phyloP scores from a whole-genome alignment of 2,797 vertebrate genomes.

The Cirrhinus mrigala region DNA sequence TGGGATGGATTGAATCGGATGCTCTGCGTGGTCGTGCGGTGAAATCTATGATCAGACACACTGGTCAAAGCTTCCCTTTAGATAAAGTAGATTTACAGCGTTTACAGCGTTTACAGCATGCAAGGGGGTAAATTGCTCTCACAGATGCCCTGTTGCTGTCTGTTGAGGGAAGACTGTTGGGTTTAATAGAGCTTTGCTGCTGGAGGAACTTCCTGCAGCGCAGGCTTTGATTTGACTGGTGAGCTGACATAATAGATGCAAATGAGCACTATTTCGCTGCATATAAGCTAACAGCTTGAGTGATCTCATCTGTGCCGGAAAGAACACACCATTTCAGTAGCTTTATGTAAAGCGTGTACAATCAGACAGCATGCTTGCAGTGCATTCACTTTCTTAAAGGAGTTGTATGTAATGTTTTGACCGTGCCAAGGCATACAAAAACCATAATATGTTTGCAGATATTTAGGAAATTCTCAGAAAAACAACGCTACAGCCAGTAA shows the following conservation, averaged over 20 bases:
- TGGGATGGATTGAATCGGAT: background rate
- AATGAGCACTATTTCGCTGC: background rate
- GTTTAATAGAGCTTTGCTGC: conserved; percentile 3
- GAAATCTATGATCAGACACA: conserved; percentile 26
- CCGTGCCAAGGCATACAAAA: background rate
- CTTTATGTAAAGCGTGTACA: conserved; percentile 4
- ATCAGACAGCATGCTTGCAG: background rate
- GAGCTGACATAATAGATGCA: background rate
- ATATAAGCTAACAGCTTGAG: background rate
- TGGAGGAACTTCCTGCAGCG: background rate
- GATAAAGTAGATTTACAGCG: conserved; percentile 16
- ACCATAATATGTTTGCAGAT: background rate
- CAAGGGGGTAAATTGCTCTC: background rate
- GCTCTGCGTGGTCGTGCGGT: conserved; percentile 1
- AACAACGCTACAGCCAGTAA: background rate
- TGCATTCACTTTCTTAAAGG: background rate
- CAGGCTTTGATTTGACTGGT: background rate
- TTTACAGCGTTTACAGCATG: background rate
- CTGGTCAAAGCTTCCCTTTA: conserved; percentile 11
- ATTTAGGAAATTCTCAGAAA: background rate
- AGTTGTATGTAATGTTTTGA: background rate
- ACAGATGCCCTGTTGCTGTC: conserved; percentile 34
- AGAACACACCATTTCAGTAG: background rate
- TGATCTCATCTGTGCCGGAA: background rate
- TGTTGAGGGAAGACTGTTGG: conserved; percentile 25